Base-by-base conservation (phyloP, 2,797 vertebrate genomes). In the Cirrhinus mrigala region DNA sequence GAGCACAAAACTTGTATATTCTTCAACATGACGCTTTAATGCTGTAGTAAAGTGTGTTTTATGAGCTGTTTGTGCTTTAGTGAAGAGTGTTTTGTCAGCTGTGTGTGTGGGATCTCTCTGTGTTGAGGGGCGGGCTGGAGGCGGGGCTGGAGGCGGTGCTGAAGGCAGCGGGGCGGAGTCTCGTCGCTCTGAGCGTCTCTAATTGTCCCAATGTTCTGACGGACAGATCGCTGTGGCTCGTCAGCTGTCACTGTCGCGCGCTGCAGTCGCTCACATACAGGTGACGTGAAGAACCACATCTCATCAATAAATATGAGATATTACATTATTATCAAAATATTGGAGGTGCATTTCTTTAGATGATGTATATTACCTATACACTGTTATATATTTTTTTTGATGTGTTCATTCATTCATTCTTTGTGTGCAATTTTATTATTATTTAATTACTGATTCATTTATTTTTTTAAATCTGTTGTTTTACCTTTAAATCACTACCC, bases 211-310 rank as follows among this genome's bases (percentile, higher is more conserved):
- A 97, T 89, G 93, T 98, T 91, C 94, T 98, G 91, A 98, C 97
- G 0, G 97, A 98, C 90, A 95, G 98, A 64, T 97, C 95, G 0
- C 95, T 98, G 89, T 99, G 98, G 98, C 92, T 99, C 88, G 96
- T 96, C 91, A 98, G 97, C 95, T 99, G 98, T 94, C 97, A 98
- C 95, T 96, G 96, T 92, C 95, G 97, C 0, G 96, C 95, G 27
- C 94, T 99, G 84, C 95, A 96, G 85, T 95, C 95, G 0, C 96
- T 99, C 88, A 97, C 96, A 0, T 98, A 98, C 93, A 95, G 97
- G 98, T 96, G 85, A 88, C 93, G 50, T 16, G 40, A 6, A 75
- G 4, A 76, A 9, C 33, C 11, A 52, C 5, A 29, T 58, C 5
- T 76, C 12, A 75, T 0, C 20, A 37, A 29, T 14, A 76, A 27